Percentiles rank a stretch among this genome's conserved stretches.
Conservation (phyloP, 2,113 vertebrate species). For the Onychostoma macrolepis region DNA sequence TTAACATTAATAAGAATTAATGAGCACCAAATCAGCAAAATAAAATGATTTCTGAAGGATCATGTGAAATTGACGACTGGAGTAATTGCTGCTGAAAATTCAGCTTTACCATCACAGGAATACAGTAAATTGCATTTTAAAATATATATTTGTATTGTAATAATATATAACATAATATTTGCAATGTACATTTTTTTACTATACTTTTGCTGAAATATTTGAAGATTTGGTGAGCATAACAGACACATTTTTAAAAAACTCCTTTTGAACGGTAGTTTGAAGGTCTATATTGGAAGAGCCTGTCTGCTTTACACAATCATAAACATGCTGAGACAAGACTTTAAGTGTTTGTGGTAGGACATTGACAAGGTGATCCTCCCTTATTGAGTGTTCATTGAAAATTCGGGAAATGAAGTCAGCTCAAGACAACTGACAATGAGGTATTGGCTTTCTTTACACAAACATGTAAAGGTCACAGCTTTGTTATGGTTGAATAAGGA, state of each 20-base stretch:
- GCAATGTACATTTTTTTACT: background rate
- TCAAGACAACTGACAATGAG: slow-evolving; percentile 31
- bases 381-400: slow-evolving; percentile 1
- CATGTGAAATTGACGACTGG: background rate
- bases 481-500: slow-evolving; percentile 17
- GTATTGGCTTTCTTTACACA: slow-evolving; percentile 26
- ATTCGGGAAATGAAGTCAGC: slow-evolving; percentile 45
- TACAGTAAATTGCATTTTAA: background rate
- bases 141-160: background rate
- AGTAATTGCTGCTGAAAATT: background rate
- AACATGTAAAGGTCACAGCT: slow-evolving; percentile 7
- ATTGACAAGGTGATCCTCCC: slow-evolving; percentile 14
- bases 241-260: background rate
- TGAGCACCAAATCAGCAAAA: background rate
- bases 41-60: background rate
- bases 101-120: background rate
- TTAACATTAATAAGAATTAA: background rate
- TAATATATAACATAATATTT: background rate
- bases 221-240: background rate
- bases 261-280: background rate
- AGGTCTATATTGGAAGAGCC: background rate
- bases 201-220: background rate
- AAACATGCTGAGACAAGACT: slow-evolving; percentile 34
- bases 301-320: background rate
- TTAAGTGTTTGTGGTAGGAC: background rate